phyloP scores from a whole-genome alignment of 2,797 vertebrate genomes.

The Melanitta fusca region DNA sequence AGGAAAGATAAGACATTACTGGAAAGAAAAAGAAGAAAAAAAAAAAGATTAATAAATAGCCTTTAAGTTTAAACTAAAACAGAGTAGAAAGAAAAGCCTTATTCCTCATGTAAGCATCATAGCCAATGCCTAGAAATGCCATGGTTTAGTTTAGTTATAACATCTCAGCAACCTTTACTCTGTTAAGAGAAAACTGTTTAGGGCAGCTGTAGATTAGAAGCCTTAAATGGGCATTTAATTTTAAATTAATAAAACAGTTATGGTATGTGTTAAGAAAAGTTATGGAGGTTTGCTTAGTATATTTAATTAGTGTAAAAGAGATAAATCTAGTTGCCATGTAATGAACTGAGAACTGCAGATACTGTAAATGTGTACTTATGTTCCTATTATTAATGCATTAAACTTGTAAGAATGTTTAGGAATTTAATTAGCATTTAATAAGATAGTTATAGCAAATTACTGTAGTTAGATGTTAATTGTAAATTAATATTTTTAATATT shows the following conservation, averaged over 20 bases:
- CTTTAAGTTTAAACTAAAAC: background rate
- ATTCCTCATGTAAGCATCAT: background rate
- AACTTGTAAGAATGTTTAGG: slow-evolving; percentile 86
- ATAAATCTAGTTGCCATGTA: slow-evolving; percentile 84
- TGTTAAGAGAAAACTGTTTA: slow-evolving; percentile 73
- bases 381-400: slow-evolving; percentile 86
- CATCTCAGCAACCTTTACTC: slow-evolving; percentile 66
- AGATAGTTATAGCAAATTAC: slow-evolving; percentile 84
- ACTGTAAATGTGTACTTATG: slow-evolving; percentile 85
- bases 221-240: slow-evolving; percentile 83
- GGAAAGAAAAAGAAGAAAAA: background rate
- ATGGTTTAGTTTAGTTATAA: slow-evolving; percentile 70
- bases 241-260: slow-evolving; percentile 85
- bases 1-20: background rate
- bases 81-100: background rate
- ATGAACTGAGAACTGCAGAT: slow-evolving; percentile 85
- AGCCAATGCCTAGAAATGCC: slow-evolving; percentile 21
- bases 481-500: slow-evolving; percentile 88
- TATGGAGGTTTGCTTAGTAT: slow-evolving; percentile 85
- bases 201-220: slow-evolving; percentile 80
- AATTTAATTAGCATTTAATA: slow-evolving; percentile 88
- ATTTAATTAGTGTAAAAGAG: slow-evolving; percentile 85
- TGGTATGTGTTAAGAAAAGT: slow-evolving; percentile 84
- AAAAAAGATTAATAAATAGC: background rate
- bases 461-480: slow-evolving; percentile 82